phyloP scores from a whole-genome alignment of 1,140 invertebrate genomes.

The Drosophila orena region DNA sequence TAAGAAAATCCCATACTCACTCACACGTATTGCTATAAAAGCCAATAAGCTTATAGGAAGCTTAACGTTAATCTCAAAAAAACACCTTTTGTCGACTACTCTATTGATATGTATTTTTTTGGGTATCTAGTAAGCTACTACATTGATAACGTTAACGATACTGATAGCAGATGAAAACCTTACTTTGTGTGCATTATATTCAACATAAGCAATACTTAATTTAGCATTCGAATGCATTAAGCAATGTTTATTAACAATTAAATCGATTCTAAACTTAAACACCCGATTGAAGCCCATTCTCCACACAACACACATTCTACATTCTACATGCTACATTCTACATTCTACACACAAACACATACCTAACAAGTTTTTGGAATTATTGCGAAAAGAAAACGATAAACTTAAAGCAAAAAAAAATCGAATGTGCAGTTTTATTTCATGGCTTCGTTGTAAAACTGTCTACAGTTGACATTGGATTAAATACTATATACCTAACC shows the following conservation, averaged over 20 bases:
- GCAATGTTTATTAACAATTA: constrained; percentile 53
- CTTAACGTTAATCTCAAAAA: constrained; percentile 8
- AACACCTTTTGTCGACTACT: constrained; percentile 5
- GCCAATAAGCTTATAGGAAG: constrained; percentile 5
- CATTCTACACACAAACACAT: constrained; percentile 11
- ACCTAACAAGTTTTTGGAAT: constrained; percentile 41
- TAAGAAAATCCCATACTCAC: constrained; percentile 16
- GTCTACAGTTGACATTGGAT: background rate
- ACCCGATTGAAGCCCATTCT: constrained; percentile 12
- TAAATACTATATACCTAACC: background rate
- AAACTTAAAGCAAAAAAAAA: constrained; percentile 21
- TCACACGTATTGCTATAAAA: constrained; percentile 13
- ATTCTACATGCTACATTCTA: background rate
- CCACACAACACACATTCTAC: constrained; percentile 2
- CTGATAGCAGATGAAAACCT: constrained; percentile 17
- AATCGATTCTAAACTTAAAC: constrained; percentile 27
- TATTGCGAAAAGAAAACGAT: constrained; percentile 34
- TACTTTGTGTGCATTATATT: constrained; percentile 52
- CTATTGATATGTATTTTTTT: constrained; percentile 29
- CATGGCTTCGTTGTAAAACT: too few relatives aligned
- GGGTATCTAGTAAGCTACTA: constrained; percentile 34
- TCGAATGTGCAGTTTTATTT: constrained; percentile 7
- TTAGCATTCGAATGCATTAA: constrained; percentile 58
- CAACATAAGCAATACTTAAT: constrained; percentile 70
- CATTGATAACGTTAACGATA: constrained; percentile 13